These are phyloP conservation scores for Micoletzkya japonica DNA, from an alignment of 2,888 invertebrate species.

Conservation along the genomic window DNA sequence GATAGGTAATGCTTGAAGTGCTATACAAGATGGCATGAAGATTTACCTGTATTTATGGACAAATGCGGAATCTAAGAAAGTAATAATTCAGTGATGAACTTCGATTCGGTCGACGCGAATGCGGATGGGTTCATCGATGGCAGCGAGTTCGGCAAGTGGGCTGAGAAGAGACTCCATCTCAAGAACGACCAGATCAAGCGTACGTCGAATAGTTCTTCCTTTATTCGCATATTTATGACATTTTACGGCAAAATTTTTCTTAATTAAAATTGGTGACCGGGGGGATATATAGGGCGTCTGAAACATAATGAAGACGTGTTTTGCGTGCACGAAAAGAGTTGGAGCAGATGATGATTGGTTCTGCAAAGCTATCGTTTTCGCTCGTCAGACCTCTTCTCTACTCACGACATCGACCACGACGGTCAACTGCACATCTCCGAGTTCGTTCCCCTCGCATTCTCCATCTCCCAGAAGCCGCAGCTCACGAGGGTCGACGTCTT, in stretches of 20 bases:
- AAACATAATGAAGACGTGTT: neutral
- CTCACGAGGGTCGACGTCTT: conserved; percentile 52
- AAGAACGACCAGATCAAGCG: conserved; percentile 23
- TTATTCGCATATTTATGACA: too few species aligned
- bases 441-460: conserved; percentile 59
- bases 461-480: conserved; percentile 47
- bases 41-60: too few species aligned
- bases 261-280: neutral
- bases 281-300: neutral
- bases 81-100: conserved; percentile 42
- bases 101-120: conserved; percentile 48
- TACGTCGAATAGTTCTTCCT: too few species aligned
- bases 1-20: too few species aligned
- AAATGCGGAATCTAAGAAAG: too few species aligned
- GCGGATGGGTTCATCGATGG: conserved; percentile 39
- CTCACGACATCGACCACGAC: conserved; percentile 48
- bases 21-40: too few species aligned
- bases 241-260: neutral
- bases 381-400: conserved; percentile 41
- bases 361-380: neutral
- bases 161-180: conserved; percentile 25
- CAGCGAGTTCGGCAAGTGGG: conserved; percentile 47
- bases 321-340: too few species aligned
- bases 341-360: too few species aligned
- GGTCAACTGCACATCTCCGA: conserved; percentile 49